phyloP scores from a whole-genome alignment of 1,140 invertebrate genomes.

The Nephotettix cincticeps region DNA sequence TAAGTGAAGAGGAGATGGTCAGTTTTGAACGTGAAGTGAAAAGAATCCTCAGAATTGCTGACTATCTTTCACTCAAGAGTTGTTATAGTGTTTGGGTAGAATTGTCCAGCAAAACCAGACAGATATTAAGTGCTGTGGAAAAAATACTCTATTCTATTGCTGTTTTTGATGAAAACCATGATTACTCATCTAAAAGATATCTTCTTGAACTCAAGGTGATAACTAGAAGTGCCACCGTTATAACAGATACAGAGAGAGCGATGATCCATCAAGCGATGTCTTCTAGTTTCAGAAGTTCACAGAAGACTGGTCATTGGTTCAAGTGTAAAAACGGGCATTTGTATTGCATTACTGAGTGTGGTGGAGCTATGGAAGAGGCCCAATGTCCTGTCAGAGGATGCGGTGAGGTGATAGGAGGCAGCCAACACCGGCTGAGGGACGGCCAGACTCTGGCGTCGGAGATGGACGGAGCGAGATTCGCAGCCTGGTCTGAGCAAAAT shows the following conservation, averaged over 20 bases:
- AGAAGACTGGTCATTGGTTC: constrained; percentile 64
- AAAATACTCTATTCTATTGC: background rate
- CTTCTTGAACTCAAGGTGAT: background rate
- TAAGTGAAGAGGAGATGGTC: background rate
- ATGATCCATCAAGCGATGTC: constrained; percentile 61
- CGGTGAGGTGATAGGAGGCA: constrained; percentile 61
- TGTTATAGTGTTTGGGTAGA: background rate
- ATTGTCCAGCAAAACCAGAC: background rate
- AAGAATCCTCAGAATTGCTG: background rate
- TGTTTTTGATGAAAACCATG: background rate
- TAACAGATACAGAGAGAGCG: constrained; percentile 54
- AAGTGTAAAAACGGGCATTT: constrained; percentile 73
- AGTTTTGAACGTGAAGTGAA: background rate
- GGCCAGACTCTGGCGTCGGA: constrained; percentile 57
- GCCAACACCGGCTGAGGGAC: constrained; percentile 51
- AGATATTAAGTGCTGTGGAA: background rate
- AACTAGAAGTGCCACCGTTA: background rate
- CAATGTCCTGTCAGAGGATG: constrained; percentile 61
- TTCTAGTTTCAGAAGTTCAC: constrained; percentile 44
- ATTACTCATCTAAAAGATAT: background rate
- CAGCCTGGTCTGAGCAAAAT: constrained; percentile 50
- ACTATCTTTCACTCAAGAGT: no score
- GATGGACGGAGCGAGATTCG: constrained; percentile 56
- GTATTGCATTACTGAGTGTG: constrained; percentile 72
- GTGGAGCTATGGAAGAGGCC: constrained; percentile 59